Conservation (phyloP, 2,797 vertebrate species). For the Phalanger gymnotis region DNA sequence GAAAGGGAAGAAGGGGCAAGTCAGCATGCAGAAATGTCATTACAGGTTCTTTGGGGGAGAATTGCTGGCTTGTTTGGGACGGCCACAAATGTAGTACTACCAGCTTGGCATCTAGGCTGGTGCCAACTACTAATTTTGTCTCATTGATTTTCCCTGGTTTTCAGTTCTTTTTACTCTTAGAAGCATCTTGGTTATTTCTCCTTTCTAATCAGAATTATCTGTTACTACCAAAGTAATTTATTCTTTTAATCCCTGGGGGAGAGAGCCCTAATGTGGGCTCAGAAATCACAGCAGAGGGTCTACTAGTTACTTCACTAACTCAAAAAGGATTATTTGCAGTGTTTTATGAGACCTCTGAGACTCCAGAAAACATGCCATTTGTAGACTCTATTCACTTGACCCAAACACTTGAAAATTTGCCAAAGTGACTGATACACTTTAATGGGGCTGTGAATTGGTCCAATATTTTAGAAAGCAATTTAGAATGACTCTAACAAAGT, state of each 20-base stretch:
- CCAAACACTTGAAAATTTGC: slow-evolving; percentile 5
- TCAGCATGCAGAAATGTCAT: neutral
- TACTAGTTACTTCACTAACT: slow-evolving; percentile 9
- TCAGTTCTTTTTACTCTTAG: slow-evolving; percentile 18
- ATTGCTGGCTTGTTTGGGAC: neutral
- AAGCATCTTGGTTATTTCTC: slow-evolving; percentile 3
- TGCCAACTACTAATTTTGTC: slow-evolving; percentile 10
- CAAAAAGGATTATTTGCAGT: slow-evolving; percentile 9
- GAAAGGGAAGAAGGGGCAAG: neutral
- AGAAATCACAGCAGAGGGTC: slow-evolving; percentile 7
- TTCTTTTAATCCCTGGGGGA: slow-evolving; percentile 4
- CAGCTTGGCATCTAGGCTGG: neutral
- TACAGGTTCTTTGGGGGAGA: neutral
- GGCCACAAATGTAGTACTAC: neutral
- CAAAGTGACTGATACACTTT: neutral
- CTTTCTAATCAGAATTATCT: neutral
- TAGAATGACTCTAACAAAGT: neutral
- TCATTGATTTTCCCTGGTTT: slow-evolving; percentile 3
- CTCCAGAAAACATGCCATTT: slow-evolving; percentile 35
- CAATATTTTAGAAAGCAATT: neutral
- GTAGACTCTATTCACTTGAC: slow-evolving; percentile 27
- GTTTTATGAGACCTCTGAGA: slow-evolving; percentile 17
- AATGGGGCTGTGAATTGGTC: neutral
- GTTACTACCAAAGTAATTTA: slow-evolving; percentile 10
- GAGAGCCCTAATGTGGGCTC: neutral